Evolutionary conservation across 2,113 vertebrate genomes (phyloP).

Genomic region (Microtus oregoni): DNA sequence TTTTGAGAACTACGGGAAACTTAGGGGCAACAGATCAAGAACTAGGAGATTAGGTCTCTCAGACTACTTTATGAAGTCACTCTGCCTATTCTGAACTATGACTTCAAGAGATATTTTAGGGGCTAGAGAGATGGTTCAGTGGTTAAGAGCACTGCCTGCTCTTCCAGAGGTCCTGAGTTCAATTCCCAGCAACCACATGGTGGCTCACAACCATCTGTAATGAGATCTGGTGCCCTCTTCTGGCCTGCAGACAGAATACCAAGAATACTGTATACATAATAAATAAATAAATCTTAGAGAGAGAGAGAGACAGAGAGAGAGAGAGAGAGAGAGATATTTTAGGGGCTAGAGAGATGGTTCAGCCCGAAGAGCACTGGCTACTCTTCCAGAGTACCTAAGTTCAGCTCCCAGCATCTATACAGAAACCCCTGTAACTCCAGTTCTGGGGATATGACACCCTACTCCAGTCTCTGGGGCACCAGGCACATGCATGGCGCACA

Average conservation of each 20-base stretch:
- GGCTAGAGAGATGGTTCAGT: not conserved
- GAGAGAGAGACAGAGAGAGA: not conserved
- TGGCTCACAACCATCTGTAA: no score
- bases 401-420: not conserved
- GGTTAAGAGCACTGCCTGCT: not conserved
- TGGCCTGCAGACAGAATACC: no score
- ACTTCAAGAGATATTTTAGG: constrained; percentile 37
- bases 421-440: not conserved
- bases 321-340: not conserved
- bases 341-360: not conserved
- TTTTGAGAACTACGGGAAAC: not conserved
- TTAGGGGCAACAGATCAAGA: not conserved
- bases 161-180: not conserved
- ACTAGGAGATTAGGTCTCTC: not conserved
- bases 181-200: no score
- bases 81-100: not conserved
- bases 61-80: constrained; percentile 17
- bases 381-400: not conserved
- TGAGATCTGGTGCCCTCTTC: no score
- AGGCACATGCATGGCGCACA: not conserved
- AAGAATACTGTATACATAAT: no score
- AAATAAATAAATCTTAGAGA: no score
- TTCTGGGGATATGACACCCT: not conserved
- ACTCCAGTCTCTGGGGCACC: not conserved
- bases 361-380: not conserved